Evolutionary conservation across 2,888 invertebrate genomes (phyloP).

Genomic region (Metopia argyrocephala): DNA sequence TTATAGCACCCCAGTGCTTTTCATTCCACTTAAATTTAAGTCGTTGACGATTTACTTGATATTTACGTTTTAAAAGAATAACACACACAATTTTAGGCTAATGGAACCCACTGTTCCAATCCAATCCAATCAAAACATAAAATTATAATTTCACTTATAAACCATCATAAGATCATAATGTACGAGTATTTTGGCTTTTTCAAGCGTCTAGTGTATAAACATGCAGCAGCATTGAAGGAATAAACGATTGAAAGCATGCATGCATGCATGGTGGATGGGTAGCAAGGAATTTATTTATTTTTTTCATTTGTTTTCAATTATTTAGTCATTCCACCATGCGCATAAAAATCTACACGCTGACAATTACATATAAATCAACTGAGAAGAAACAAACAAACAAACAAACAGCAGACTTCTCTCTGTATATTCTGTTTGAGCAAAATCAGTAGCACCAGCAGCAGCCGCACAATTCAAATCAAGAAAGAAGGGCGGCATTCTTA

Average conservation of each 20-base stretch:
- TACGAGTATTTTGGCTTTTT: conserved; percentile 34
- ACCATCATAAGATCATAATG: conserved; percentile 25
- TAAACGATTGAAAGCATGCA: conserved; percentile 19
- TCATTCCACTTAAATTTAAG: no score
- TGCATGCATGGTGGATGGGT: conserved; percentile 40
- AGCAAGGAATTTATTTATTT: conserved; percentile 47
- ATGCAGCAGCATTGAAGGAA: conserved; percentile 2
- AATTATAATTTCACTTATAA: conserved; percentile 20
- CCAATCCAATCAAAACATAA: conserved; percentile 22
- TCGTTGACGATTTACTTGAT: not conserved
- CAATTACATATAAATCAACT: conserved; percentile 53
- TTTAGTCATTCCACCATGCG: conserved; percentile 42
- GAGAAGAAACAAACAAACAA: conserved; percentile 10
- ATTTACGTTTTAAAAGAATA: not conserved
- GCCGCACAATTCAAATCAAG: not conserved
- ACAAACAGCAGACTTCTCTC: not conserved
- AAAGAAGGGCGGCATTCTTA: conserved; percentile 34
- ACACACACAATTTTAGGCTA: not conserved
- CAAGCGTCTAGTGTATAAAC: not conserved
- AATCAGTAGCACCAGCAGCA: conserved; percentile 10
- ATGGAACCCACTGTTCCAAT: conserved; percentile 9
- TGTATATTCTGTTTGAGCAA: not conserved
- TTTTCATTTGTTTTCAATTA: conserved; percentile 65
- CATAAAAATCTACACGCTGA: conserved; percentile 37
- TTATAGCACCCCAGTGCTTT: no score